phyloP scores from a whole-genome alignment of 2,113 vertebrate genomes.

The Vicugna pacos region DNA sequence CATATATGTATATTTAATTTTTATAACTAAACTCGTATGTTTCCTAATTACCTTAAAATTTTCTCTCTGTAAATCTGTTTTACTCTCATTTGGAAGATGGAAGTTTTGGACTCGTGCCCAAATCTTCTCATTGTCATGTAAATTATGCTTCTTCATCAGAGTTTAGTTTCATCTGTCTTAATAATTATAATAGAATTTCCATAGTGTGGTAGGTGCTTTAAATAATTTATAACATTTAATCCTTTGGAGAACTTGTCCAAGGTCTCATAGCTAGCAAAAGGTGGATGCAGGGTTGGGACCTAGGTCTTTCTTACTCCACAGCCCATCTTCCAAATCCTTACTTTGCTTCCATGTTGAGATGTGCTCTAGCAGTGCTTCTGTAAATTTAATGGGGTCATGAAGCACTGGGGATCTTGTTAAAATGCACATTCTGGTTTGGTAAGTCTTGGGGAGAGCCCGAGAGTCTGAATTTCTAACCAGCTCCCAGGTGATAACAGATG shows the following conservation, averaged over 20 bases:
- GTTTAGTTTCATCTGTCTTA: neutral
- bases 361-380: neutral
- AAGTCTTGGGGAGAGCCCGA: neutral
- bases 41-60: neutral
- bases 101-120: neutral
- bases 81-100: neutral
- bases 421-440: neutral
- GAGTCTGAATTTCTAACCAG: neutral
- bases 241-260: neutral
- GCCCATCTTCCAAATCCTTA: neutral
- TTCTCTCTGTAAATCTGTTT: slow-evolving; percentile 11
- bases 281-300: neutral
- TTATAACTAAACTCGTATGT: neutral
- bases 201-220: neutral
- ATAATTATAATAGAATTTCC: neutral
- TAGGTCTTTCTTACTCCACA: neutral
- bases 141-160: neutral
- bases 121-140: neutral
- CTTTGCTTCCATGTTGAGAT: neutral
- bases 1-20: neutral
- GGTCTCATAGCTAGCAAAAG: neutral
- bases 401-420: neutral
- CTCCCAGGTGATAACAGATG: neutral
- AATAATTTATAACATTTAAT: neutral
- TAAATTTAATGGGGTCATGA: neutral